Base-by-base conservation (phyloP, 2,888 invertebrate genomes). In the Tinea semifulvella region DNA sequence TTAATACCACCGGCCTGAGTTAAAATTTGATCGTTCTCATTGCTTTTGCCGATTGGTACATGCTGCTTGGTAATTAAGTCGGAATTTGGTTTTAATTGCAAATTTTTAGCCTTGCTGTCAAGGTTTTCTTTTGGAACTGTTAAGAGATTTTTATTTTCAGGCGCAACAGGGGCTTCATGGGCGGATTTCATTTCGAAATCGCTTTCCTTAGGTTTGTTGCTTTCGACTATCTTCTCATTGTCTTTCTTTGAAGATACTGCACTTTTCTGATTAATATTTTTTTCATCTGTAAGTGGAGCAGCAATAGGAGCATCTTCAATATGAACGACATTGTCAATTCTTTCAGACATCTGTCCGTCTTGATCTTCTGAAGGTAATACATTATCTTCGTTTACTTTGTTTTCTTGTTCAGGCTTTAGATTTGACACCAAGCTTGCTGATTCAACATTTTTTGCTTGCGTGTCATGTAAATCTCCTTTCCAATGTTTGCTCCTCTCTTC, bases 181-280 rank as follows among this genome's bases (percentile, higher is more conserved):
- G 17, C 38, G 6, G 38, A 38, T 16, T 38, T 38, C 38, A 38
- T 38, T 11, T 38, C 2, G 2, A 38, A n/a, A 38, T 38, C 19
- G 10, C n/a, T 31, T 22, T 22, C 6, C 8, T 22, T 13, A 13
- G 11, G 4, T 13, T 31, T 31, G 2, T 2, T 7, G 13, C 11
- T 13, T 6, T 31, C 14, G 7, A 26, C 2, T 2, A 26, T 26
- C 14, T 31, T 31, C 7, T 31, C 3, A 14, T 26, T 26, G 3
- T 26, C 26, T 3, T 2, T 31, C 11, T 3, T 31, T 6, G 13
- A 2, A 13, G 13, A 13, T 31, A 31, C 7, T 14, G 31, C 13
- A 14, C 13, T 31, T 31, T 31, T 31, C 31, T n/a, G 31, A n/a
- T n/a, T n/a, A n/a, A n/a, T n/a, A n/a, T n/a, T n/a, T n/a, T 31